These are phyloP conservation scores for Austrofundulus limnaeus DNA, from an alignment of 2,113 vertebrate species.

Conservation along the genomic window DNA sequence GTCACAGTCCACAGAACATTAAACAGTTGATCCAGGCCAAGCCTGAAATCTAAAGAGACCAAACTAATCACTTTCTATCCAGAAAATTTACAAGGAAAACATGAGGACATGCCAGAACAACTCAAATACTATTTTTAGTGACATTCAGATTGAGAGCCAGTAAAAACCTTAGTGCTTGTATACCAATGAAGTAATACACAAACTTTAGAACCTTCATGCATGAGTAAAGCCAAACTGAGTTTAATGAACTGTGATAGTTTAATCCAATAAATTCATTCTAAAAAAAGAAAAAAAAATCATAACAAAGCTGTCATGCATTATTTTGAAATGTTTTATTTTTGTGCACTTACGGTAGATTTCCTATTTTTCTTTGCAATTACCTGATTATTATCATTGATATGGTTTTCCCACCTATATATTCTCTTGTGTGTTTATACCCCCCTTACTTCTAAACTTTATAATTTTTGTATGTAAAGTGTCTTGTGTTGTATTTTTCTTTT, in stretches of 20 bases:
- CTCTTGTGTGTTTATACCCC: background rate
- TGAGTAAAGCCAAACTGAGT: background rate
- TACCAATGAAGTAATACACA: slow-evolving; percentile 27
- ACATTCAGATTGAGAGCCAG: slow-evolving; percentile 42
- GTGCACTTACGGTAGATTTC: background rate
- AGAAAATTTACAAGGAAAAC: slow-evolving; percentile 38
- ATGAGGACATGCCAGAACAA: slow-evolving; percentile 29
- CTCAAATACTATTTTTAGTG: slow-evolving; percentile 35
- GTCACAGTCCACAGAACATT: slow-evolving; percentile 5
- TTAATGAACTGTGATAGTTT: slow-evolving; percentile 28
- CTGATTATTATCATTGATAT: background rate
- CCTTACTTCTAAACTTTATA: background rate
- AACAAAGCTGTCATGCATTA: background rate
- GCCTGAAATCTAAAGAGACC: slow-evolving; percentile 26
- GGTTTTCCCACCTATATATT: background rate
- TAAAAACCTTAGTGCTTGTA: background rate
- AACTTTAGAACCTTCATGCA: slow-evolving; percentile 9
- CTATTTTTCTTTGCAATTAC: background rate
- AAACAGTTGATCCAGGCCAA: slow-evolving; percentile 20
- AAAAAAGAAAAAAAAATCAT: background rate
- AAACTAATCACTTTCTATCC: slow-evolving; percentile 29
- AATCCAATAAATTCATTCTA: background rate
- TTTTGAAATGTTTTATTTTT: background rate
- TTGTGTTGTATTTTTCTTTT: background rate
- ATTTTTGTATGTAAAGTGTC: background rate